Conservation (phyloP, 1,140 invertebrate genomes). For the Drosophila orena region DNA sequence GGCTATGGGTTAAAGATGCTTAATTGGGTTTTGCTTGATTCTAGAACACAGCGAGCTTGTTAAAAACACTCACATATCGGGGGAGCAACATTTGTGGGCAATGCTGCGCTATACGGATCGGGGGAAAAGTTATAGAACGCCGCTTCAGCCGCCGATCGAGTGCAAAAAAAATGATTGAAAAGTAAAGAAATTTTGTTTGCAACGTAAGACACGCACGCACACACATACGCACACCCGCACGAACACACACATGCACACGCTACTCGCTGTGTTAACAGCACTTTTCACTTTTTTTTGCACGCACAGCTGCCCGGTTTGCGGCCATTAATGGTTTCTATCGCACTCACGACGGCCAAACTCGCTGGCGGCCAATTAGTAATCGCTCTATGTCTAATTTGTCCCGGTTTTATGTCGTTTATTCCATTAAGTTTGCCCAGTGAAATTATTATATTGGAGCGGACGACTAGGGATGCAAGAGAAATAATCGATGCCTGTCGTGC, state of each 20-base stretch:
- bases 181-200: conserved; percentile 71
- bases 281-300: conserved; percentile 72
- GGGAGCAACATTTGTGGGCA: conserved; percentile 74
- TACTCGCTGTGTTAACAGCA: conserved; percentile 40
- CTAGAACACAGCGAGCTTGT: neutral
- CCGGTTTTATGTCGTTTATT: neutral
- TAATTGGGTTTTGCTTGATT: conserved; percentile 14
- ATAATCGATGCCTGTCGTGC: conserved; percentile 7
- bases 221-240: conserved; percentile 27
- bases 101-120: conserved; percentile 47
- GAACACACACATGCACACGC: conserved; percentile 42
- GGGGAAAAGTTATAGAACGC: conserved; percentile 47
- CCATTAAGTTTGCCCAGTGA: conserved; percentile 8
- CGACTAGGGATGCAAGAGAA: conserved; percentile 20
- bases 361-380: neutral
- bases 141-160: conserved; percentile 35
- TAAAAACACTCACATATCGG: conserved; percentile 64
- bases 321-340: conserved; percentile 1
- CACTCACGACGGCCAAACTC: neutral
- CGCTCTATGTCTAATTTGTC: neutral
- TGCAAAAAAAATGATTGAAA: conserved; percentile 41
- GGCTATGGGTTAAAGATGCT: conserved; percentile 32
- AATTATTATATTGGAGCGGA: conserved; percentile 26
- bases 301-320: conserved; percentile 15
- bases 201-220: conserved; percentile 66